phyloP scores from a whole-genome alignment of 1,140 invertebrate species.

The Dreissena polymorpha region DNA sequence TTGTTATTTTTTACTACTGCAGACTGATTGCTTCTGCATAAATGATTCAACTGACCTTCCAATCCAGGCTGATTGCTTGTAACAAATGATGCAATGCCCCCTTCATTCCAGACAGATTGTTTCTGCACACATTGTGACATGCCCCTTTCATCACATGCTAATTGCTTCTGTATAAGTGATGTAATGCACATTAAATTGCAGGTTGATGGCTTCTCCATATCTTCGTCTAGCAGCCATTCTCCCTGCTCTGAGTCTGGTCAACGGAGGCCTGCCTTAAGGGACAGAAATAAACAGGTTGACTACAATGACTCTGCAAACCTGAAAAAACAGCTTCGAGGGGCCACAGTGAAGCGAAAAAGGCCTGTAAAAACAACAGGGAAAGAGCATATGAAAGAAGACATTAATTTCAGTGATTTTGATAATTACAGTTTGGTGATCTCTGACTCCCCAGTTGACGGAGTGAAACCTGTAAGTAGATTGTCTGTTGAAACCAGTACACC shows the following conservation, averaged over 20 bases:
- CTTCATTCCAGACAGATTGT: not conserved
- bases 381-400: conserved; percentile 25
- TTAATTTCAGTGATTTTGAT: conserved; percentile 74
- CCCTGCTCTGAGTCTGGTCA: not conserved
- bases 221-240: conserved; percentile 11
- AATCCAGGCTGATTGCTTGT: not conserved
- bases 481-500: conserved; percentile 65
- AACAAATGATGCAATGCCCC: not conserved
- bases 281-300: conserved; percentile 52
- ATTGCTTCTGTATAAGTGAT: no score
- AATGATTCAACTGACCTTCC: not conserved
- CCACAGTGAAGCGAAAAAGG: conserved; percentile 23
- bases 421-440: conserved; percentile 68
- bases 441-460: conserved; percentile 53
- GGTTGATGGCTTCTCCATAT: conserved; percentile 6
- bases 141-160: no score
- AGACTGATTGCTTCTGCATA: no score
- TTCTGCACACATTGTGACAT: not conserved
- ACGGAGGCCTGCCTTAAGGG: conserved; percentile 34
- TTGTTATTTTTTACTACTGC: no score
- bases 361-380: not conserved
- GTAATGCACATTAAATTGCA: not conserved
- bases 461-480: conserved; percentile 14
- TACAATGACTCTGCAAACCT: conserved; percentile 38
- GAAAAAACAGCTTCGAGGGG: conserved; percentile 30